Evolutionary conservation across 2,797 vertebrate genomes (phyloP).

Genomic region (Alectoris magna): DNA sequence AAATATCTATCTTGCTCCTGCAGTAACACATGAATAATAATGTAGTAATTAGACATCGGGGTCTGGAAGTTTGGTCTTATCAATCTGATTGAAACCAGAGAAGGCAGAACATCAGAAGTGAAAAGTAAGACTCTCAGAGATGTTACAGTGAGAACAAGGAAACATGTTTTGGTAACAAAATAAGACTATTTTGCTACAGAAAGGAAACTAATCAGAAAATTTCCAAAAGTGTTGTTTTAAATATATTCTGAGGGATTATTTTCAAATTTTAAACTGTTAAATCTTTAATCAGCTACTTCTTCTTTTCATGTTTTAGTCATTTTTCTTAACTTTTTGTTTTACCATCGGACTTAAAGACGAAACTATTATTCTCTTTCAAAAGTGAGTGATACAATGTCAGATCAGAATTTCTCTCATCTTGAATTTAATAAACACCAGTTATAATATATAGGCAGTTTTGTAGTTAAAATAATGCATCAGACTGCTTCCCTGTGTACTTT

Average conservation of each 20-base stretch:
- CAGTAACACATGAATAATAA: neutral
- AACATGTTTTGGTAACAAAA: neutral
- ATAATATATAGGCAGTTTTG: neutral
- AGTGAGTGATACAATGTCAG: neutral
- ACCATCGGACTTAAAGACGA: neutral
- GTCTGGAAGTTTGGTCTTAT: neutral
- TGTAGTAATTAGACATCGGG: neutral
- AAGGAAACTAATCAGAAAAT: neutral
- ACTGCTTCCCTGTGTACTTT: neutral
- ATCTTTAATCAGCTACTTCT: neutral
- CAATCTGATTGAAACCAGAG: neutral
- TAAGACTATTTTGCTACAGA: neutral
- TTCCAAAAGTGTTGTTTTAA: neutral
- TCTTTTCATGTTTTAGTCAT: neutral
- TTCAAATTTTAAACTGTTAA: neutral
- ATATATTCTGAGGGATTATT: neutral
- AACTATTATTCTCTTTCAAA: neutral
- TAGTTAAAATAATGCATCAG: neutral
- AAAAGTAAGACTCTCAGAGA: neutral
- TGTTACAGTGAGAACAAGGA: neutral
- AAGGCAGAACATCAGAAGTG: neutral
- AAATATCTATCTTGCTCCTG: neutral
- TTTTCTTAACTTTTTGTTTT: constrained; percentile 14
- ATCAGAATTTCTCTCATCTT: neutral
- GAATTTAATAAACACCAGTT: neutral